Conservation (phyloP, 2,113 vertebrate genomes). For the Sturnus vulgaris region DNA sequence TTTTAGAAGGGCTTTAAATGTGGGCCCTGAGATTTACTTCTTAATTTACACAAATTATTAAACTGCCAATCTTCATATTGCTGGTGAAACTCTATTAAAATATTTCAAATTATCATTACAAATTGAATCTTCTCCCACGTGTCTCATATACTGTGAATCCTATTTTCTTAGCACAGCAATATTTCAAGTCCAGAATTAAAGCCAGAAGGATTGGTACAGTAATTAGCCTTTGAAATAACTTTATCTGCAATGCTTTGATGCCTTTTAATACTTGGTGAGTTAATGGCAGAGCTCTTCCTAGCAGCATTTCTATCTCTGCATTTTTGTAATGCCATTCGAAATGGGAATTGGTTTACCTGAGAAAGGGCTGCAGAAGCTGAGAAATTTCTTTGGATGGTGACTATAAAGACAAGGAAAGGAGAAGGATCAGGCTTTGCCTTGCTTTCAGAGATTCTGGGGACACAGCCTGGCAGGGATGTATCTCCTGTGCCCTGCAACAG, state of each 20-base stretch:
- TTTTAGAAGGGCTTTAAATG: background rate
- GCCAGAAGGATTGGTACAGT: constrained; percentile 13
- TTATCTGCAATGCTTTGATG: constrained; percentile 18
- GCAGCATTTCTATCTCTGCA: background rate
- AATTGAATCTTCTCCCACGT: constrained; percentile 11
- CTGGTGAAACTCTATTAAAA: constrained; percentile 33
- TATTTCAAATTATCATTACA: constrained; percentile 29
- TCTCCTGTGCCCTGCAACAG: background rate
- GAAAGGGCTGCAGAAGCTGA: background rate
- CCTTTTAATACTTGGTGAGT: background rate
- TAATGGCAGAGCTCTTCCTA: background rate
- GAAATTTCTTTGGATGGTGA: background rate
- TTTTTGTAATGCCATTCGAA: background rate
- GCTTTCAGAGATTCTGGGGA: background rate
- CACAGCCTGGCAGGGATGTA: background rate
- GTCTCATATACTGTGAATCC: constrained; percentile 1
- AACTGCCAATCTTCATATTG: constrained; percentile 27
- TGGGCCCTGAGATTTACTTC: background rate
- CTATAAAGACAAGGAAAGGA: background rate
- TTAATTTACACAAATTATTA: background rate
- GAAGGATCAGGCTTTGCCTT: background rate
- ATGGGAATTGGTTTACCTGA: background rate
- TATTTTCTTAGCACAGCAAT: background rate
- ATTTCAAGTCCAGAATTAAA: constrained; percentile 40
- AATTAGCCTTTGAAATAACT: constrained; percentile 47